Evolutionary conservation across 2,888 invertebrate genomes (phyloP).

Genomic region (Spodoptera littoralis): DNA sequence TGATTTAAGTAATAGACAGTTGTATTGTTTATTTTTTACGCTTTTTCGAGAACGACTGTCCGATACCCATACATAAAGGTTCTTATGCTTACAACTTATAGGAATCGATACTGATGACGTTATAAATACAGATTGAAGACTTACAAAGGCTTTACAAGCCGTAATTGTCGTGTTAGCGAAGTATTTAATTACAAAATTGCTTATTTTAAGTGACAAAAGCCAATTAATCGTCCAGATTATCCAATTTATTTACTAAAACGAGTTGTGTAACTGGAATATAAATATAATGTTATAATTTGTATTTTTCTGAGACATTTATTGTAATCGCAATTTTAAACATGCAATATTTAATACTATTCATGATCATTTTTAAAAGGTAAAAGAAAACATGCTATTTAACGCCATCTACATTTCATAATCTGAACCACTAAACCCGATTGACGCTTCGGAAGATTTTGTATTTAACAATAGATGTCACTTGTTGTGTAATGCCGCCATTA

Average conservation of each 20-base stretch:
- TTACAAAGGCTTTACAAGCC: conserved; percentile 28
- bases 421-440: background rate
- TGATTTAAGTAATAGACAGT: too few relatives aligned
- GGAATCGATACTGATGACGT: conserved; percentile 41
- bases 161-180: background rate
- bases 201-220: too few relatives aligned
- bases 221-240: background rate
- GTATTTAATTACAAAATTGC: conserved; percentile 21
- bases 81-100: background rate
- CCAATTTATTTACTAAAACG: too few relatives aligned
- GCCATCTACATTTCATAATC: conserved; percentile 12
- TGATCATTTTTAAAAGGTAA: too few relatives aligned
- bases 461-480: conserved; percentile 23
- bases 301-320: too few relatives aligned
- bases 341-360: too few relatives aligned
- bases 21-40: too few relatives aligned
- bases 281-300: too few relatives aligned
- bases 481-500: background rate
- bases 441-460: conserved; percentile 4
- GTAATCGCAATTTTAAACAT: too few relatives aligned
- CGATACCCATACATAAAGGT: background rate
- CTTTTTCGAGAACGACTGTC: background rate
- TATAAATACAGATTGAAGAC: conserved; percentile 34
- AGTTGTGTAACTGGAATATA: too few relatives aligned
- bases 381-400: too few relatives aligned